Base-by-base conservation (phyloP, 2,113 vertebrate genomes). In the Etheostoma spectabile region DNA sequence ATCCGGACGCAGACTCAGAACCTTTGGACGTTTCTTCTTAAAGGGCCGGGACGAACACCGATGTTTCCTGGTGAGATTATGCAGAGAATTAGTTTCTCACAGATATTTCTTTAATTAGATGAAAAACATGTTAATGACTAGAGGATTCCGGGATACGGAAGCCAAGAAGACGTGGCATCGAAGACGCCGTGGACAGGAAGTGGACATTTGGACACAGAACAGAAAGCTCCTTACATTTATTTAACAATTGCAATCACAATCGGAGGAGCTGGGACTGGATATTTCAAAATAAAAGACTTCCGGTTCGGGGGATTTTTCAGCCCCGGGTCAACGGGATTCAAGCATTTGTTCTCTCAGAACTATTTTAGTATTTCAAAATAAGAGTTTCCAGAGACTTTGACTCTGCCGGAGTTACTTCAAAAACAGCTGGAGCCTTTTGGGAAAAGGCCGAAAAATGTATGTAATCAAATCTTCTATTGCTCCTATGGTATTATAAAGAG, bases 331-430 rank as follows among this genome's bases (percentile, higher is more conserved):
- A 69, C 49, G 12, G 70, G 64, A 67, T 74, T 48, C 2, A 12
- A 69, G 74, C 60, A 55, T 75, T 83, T 75, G 35, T 22, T 51
- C 16, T 64, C 60, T 72, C 22, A n/a, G 79, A 89, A 85, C 73
- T 78, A 33, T 80, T 87, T 83, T 90, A 85, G 70, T 88, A 68
- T 85, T 92, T 77, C 35, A 76, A 64, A 87, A 79, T 68, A 83
- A 83, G 57, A 83, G 70, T 69, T 88, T 85, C 56, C 52, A 64
- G 74, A 42, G 63, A 74, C 84, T 63, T 52, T 67, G 45, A 61
- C 5, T 55, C 27, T 53, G 42, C 67, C 64, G 49, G 79, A 83
- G 49, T 62, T 72, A 57, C 66, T 60, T 77, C 30, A 74, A 19
- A 45, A 73, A 65, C 57, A 49, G 24, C 18, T 21, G 51, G 67